These are phyloP conservation scores for Odontomyia ornata DNA, from an alignment of 2,888 invertebrate genomes.

Conservation along the genomic window DNA sequence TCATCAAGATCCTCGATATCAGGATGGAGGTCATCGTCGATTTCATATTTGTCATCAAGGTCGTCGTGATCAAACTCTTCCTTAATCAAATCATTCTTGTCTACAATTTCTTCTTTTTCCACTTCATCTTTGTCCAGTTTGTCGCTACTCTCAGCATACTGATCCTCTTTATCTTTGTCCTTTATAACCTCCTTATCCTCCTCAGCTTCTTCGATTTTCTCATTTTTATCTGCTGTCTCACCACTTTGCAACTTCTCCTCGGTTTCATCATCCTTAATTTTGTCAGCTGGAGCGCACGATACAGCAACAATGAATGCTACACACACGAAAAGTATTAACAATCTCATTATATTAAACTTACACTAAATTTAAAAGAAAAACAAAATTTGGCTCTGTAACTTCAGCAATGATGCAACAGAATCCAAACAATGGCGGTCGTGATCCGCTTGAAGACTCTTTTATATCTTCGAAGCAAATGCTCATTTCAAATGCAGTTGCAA, in stretches of 20 bases:
- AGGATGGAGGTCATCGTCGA: no score
- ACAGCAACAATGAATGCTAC: background rate
- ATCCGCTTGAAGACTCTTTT: background rate
- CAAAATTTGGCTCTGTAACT: background rate
- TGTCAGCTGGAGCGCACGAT: background rate
- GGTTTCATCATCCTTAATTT: background rate
- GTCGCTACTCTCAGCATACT: background rate
- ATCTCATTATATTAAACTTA: background rate
- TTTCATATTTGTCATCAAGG: background rate
- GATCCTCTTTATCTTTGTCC: background rate
- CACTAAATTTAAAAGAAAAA: background rate
- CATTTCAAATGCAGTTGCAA: background rate
- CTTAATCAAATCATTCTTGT: background rate
- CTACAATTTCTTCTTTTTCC: background rate
- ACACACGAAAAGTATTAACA: background rate
- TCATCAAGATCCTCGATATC: no score
- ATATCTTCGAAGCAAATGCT: background rate
- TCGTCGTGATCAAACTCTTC: background rate
- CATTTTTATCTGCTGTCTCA: background rate
- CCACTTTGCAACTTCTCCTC: background rate
- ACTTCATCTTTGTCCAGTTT: background rate
- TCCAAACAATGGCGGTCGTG: background rate
- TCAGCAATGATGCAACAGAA: background rate
- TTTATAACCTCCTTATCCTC: background rate
- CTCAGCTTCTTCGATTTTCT: background rate